phyloP scores from a whole-genome alignment of 2,888 invertebrate genomes.

The Dendrolimus pini region DNA sequence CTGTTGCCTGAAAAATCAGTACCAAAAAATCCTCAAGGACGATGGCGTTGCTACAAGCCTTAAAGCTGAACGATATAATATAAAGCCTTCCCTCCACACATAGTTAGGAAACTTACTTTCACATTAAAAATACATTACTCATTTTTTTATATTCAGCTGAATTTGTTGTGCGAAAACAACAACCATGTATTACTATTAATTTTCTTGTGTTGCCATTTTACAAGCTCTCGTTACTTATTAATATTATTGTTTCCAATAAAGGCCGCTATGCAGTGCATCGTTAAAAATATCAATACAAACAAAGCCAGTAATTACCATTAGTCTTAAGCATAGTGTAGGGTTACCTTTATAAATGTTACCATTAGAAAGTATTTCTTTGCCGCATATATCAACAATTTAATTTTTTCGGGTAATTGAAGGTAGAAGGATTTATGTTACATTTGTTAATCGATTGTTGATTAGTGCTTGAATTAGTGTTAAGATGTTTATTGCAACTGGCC shows the following conservation, averaged over 20 bases:
- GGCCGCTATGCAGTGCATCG: not conserved
- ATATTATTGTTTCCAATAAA: not conserved
- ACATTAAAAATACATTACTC: not conserved
- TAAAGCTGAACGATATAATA: no score
- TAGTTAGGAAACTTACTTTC: not conserved
- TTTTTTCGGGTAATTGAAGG: no score
- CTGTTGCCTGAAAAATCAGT: no score
- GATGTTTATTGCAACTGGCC: not conserved
- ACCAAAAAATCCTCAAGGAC: no score
- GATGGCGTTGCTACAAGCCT: no score
- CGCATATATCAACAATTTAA: no score
- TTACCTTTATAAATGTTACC: not conserved
- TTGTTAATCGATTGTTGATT: not conserved
- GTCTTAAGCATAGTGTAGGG: constrained; percentile 15
- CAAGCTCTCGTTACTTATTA: not conserved
- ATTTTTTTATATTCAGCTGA: not conserved
- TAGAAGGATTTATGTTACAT: no score
- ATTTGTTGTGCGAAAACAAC: no score
- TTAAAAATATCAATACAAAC: constrained; percentile 1
- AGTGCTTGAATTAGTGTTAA: not conserved
- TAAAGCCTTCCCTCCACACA: no score
- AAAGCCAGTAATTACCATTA: constrained; percentile 25
- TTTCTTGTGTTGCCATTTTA: no score
- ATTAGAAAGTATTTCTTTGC: not conserved
- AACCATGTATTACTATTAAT: no score